A percentile compares a stretch with the other conserved stretches of the same genome.
These are phyloP conservation scores for human DNA, from an alignment of 2,113 vertebrate genomes.

Conservation along the genomic window DNA sequence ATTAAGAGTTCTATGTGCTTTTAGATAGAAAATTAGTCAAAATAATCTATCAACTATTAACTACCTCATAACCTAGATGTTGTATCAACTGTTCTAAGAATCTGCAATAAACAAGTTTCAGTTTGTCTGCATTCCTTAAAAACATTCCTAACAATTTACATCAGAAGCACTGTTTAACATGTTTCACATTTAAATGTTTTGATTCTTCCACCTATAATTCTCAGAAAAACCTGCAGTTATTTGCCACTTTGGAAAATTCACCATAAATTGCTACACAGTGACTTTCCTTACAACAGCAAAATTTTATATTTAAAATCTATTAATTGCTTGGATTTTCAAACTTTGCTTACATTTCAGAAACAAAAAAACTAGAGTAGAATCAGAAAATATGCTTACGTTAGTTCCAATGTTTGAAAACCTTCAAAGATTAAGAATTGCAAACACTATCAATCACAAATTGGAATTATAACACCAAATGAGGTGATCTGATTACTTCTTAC, in stretches of 20 bases:
- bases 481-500: neutral
- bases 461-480: neutral
- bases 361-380: neutral
- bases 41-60: neutral
- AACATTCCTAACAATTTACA: conserved; percentile 13
- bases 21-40: conserved; percentile 2
- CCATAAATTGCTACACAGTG: neutral
- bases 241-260: conserved; percentile 25
- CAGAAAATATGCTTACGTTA: neutral
- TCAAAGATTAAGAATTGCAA: neutral
- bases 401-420: neutral
- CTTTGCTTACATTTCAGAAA: conserved; percentile 33
- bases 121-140: conserved; percentile 38
- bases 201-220: neutral
- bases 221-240: conserved; percentile 10
- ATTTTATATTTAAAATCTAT: conserved; percentile 44
- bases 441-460: neutral
- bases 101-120: neutral
- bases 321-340: conserved; percentile 40
- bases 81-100: neutral
- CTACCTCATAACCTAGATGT: neutral
- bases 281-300: neutral
- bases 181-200: conserved; percentile 18
- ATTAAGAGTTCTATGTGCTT: neutral
- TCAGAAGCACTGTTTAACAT: neutral